Evolutionary conservation across 1,140 invertebrate genomes (phyloP).

Genomic region (Penaeus vannamei): DNA sequence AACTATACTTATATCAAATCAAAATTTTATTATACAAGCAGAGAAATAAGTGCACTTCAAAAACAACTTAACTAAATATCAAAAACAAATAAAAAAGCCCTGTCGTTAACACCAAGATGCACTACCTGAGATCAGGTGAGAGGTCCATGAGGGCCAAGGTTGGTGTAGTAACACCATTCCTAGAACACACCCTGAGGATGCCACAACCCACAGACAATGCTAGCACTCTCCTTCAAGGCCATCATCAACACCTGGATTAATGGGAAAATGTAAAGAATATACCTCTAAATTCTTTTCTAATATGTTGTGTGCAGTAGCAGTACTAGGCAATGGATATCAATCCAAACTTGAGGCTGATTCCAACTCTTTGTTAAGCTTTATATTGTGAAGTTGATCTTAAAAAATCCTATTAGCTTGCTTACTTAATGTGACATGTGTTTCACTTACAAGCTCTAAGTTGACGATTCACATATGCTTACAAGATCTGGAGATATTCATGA

Average conservation of each 20-base stretch:
- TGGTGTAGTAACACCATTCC: constrained; percentile 39
- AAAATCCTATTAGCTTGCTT: too few relatives aligned
- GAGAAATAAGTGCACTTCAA: neutral
- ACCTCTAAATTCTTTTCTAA: too few relatives aligned
- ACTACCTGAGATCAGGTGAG: constrained; percentile 53
- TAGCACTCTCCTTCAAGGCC: constrained; percentile 29
- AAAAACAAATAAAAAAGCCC: neutral
- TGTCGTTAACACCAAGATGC: neutral
- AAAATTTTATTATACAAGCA: too few relatives aligned
- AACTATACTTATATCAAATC: too few relatives aligned
- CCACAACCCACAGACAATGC: neutral
- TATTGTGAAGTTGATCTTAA: too few relatives aligned
- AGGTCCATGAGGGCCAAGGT: constrained; percentile 54
- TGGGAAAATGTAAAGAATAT: neutral
- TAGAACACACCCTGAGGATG: constrained; percentile 30
- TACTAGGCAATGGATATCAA: neutral
- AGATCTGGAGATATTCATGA: too few relatives aligned
- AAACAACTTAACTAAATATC: neutral
- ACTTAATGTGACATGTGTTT: too few relatives aligned
- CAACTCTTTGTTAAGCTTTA: too few relatives aligned
- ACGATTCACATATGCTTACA: too few relatives aligned
- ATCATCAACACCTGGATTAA: constrained; percentile 37
- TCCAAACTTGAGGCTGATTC: too few relatives aligned
- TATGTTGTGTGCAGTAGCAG: neutral
- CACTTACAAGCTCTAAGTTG: too few relatives aligned